Evolutionary conservation across 2,888 invertebrate species (phyloP).

Genomic region (Lasioglossum zephyrum): DNA sequence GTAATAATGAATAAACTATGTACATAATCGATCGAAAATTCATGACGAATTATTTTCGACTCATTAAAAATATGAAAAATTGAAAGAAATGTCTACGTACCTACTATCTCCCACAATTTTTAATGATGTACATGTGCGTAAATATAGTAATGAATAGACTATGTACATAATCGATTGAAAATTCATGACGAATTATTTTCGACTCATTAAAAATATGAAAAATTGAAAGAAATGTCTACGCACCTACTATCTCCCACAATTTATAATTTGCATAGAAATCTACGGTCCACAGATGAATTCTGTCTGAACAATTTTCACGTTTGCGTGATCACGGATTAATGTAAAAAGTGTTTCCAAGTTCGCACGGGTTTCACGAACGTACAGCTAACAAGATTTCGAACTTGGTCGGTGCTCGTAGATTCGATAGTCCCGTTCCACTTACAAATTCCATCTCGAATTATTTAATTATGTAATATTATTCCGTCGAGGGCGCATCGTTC

Average conservation of each 20-base stretch:
- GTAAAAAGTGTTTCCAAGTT: not conserved
- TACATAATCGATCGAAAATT: too few species aligned
- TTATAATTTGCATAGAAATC: not conserved
- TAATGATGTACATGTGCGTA: too few species aligned
- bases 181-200: too few species aligned
- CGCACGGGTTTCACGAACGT: not conserved
- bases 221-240: not conserved
- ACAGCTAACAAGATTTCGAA: not conserved
- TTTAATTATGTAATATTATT: conserved; percentile 3
- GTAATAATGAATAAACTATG: too few species aligned
- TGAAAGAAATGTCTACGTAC: not conserved
- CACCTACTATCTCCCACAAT: rapidly evolving
- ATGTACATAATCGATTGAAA: too few species aligned
- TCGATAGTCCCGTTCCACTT: not conserved
- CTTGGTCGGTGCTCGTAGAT: not conserved
- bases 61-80: not conserved
- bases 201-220: not conserved
- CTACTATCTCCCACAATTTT: rapidly evolving
- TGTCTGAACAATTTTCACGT: not conserved
- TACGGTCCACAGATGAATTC: not conserved
- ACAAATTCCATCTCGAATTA: not conserved
- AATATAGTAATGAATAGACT: too few species aligned
- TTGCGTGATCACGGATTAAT: not conserved
- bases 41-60: too few species aligned
- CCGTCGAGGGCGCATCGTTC: not conserved